Conservation (phyloP, 2,113 vertebrate species). For the Abramis brama region DNA sequence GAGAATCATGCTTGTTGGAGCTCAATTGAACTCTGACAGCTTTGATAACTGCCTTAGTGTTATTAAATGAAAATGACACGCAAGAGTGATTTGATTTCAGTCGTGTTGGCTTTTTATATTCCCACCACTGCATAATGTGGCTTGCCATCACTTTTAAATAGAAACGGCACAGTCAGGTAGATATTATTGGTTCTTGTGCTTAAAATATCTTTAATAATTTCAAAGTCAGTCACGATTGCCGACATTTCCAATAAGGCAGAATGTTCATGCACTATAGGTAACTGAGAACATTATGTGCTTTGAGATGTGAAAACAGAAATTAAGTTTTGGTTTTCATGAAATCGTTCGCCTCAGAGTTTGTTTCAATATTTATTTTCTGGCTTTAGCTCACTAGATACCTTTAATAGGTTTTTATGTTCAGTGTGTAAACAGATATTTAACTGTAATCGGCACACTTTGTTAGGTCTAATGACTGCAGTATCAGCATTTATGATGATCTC, state of each 20-base stretch:
- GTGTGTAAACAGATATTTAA: neutral
- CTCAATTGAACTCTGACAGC: slow-evolving; percentile 3
- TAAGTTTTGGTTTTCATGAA: neutral
- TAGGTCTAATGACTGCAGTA: neutral
- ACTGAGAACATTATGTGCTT: too few relatives aligned
- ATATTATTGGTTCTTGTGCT: neutral
- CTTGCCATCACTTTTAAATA: neutral
- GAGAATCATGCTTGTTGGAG: neutral
- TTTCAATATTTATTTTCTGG: neutral
- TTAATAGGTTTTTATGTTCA: slow-evolving; percentile 8
- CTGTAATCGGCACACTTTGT: neutral
- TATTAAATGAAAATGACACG: neutral
- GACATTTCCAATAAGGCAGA: neutral
- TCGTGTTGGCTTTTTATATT: neutral
- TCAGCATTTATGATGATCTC: neutral
- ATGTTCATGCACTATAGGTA: neutral
- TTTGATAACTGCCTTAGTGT: neutral
- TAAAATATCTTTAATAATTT: neutral
- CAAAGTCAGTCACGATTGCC: neutral
- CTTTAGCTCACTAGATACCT: neutral
- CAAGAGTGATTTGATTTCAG: slow-evolving; percentile 28
- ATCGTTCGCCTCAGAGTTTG: neutral
- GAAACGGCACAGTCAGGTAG: neutral
- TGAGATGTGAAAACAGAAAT: too few relatives aligned
- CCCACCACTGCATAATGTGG: neutral